Conservation (phyloP, 2,113 vertebrate species). For the Clinocottus analis region DNA sequence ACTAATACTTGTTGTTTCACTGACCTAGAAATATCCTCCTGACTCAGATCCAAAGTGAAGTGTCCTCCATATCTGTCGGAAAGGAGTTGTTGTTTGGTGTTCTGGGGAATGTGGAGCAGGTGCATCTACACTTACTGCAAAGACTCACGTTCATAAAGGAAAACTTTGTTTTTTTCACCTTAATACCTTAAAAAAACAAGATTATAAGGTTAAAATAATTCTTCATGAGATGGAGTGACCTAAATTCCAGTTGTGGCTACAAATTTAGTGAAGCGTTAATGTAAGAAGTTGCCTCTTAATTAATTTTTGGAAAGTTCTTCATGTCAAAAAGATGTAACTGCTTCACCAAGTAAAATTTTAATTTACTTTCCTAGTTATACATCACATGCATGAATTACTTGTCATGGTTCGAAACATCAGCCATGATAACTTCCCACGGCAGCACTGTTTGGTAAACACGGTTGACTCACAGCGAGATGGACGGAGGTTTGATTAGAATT, state of each 20-base stretch:
- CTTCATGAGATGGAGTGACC: neutral
- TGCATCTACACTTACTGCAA: constrained; percentile 10
- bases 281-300: neutral
- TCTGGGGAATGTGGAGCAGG: constrained; percentile 32
- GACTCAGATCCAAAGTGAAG: constrained; percentile 56
- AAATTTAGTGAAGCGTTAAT: neutral
- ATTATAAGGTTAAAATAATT: neutral
- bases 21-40: constrained; percentile 67
- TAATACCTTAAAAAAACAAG: neutral
- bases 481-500: neutral
- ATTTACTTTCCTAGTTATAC: neutral
- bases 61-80: constrained; percentile 53
- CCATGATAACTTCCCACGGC: neutral
- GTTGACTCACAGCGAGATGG: neutral
- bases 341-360: neutral
- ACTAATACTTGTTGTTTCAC: constrained; percentile 46
- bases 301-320: neutral
- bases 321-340: neutral
- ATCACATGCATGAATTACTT: constrained; percentile 23
- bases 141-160: neutral
- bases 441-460: neutral
- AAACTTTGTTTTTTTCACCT: constrained; percentile 6
- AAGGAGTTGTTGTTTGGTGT: constrained; percentile 23
- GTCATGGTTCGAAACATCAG: neutral
- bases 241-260: neutral